Evolutionary conservation across 1,140 invertebrate genomes (phyloP).

Genomic region (Contarinia nasturtii): DNA sequence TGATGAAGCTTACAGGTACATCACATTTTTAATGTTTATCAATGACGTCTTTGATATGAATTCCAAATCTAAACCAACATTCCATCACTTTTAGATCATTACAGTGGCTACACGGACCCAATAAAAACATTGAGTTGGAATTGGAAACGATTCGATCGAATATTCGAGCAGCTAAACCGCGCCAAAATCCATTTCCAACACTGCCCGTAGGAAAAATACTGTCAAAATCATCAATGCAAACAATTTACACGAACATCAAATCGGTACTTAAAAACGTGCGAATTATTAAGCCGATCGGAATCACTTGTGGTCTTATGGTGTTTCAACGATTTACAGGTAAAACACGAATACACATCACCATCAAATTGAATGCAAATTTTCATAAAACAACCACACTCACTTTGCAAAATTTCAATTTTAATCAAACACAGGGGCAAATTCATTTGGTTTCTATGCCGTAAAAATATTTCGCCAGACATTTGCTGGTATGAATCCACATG

Average conservation of each 20-base stretch:
- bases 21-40: neutral
- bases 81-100: slow-evolving; percentile 32
- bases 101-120: slow-evolving; percentile 54
- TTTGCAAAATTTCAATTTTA: no score
- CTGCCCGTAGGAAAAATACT: neutral
- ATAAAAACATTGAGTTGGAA: slow-evolving; percentile 54
- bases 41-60: neutral
- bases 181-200: neutral
- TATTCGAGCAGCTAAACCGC: slow-evolving; percentile 29
- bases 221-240: slow-evolving; percentile 1
- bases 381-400: no score
- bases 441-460: slow-evolving; percentile 71
- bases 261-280: slow-evolving; percentile 12
- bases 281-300: slow-evolving; percentile 44
- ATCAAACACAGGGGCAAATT: slow-evolving; percentile 49
- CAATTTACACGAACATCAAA: slow-evolving; percentile 2
- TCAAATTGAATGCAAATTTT: neutral
- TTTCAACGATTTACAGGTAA: slow-evolving; percentile 47
- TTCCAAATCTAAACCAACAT: neutral
- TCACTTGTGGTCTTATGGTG: slow-evolving; percentile 71
- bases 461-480: slow-evolving; percentile 64
- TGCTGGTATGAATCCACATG: slow-evolving; percentile 65
- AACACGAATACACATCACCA: neutral
- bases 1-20: slow-evolving; percentile 36
- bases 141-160: slow-evolving; percentile 45